phyloP scores from a whole-genome alignment of 2,888 invertebrate species.

The Volucella inflata region DNA sequence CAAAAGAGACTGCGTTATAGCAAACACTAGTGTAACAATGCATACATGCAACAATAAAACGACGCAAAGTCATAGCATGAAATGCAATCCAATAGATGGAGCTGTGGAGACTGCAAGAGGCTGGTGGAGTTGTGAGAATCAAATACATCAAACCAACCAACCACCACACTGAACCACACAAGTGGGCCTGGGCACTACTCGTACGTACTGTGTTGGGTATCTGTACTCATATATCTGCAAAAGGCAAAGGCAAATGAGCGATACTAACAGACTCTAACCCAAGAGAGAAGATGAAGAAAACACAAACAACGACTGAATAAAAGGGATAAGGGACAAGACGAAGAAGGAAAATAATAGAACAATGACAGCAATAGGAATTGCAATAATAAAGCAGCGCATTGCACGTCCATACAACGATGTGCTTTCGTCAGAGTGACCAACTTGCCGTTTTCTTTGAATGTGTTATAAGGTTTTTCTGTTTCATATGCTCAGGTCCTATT shows the following conservation, averaged over 20 bases:
- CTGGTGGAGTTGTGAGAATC: neutral
- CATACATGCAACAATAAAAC: slow-evolving; percentile 3
- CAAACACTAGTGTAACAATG: slow-evolving; percentile 13
- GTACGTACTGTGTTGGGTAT: too few species aligned
- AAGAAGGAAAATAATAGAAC: slow-evolving; percentile 14
- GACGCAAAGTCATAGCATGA: slow-evolving; percentile 36
- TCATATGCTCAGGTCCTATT: too few species aligned
- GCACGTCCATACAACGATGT: slow-evolving; percentile 1
- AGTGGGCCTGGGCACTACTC: too few species aligned
- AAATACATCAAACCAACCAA: neutral
- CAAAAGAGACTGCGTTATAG: slow-evolving; percentile 63
- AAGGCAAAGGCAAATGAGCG: slow-evolving; percentile 55
- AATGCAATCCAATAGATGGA: slow-evolving; percentile 45
- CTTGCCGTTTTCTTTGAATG: too few species aligned
- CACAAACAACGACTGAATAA: slow-evolving; percentile 20
- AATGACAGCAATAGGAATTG: slow-evolving; percentile 17
- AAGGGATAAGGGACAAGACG: slow-evolving; percentile 48
- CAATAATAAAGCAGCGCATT: slow-evolving; percentile 42
- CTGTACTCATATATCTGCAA: slow-evolving; percentile 48
- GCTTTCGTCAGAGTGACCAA: neutral
- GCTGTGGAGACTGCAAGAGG: slow-evolving; percentile 30
- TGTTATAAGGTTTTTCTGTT: too few species aligned
- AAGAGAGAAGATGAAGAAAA: slow-evolving; percentile 37
- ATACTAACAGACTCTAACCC: slow-evolving; percentile 54
- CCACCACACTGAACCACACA: slow-evolving; percentile 2